A percentile compares a stretch with the other conserved stretches of the same genome.
phyloP scores from a whole-genome alignment of 2,888 invertebrate species.

The Ypsolopha sequella region DNA sequence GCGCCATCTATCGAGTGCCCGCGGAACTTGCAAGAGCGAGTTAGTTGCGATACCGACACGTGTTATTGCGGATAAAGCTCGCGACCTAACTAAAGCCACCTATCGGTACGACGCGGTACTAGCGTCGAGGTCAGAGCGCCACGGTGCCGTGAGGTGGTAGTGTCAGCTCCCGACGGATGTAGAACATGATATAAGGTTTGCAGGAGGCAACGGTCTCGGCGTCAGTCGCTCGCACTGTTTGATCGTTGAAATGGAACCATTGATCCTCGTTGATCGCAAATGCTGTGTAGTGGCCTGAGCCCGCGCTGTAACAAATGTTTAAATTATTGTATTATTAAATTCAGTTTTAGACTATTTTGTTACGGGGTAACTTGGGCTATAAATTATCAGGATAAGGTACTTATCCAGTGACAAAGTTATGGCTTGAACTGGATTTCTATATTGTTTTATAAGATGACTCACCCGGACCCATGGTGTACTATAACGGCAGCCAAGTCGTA shows the following conservation, averaged over 20 bases:
- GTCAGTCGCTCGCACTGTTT: slow-evolving; percentile 79
- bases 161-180: slow-evolving; percentile 77
- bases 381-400: no score
- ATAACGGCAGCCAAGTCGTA: slow-evolving; percentile 87
- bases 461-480: slow-evolving; percentile 87
- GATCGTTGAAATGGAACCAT: slow-evolving; percentile 92
- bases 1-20: no score
- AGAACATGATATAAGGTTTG: slow-evolving; percentile 89
- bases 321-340: not conserved
- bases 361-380: no score
- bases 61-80: no score
- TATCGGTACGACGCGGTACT: not conserved
- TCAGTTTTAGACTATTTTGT: no score
- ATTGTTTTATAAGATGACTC: slow-evolving; percentile 14
- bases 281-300: slow-evolving; percentile 88
- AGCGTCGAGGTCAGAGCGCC: slow-evolving; percentile 5
- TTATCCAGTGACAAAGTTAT: no score
- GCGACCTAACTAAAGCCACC: not conserved
- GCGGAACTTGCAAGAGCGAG: no score
- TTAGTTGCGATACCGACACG: no score
- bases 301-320: slow-evolving; percentile 69
- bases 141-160: slow-evolving; percentile 23
- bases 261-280: slow-evolving; percentile 84
- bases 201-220: slow-evolving; percentile 77
- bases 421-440: no score